A percentile compares a stretch with the other conserved stretches of the same genome.
Evolutionary conservation across 1,140 invertebrate genomes (phyloP).

Genomic region (Tribolium castaneum): DNA sequence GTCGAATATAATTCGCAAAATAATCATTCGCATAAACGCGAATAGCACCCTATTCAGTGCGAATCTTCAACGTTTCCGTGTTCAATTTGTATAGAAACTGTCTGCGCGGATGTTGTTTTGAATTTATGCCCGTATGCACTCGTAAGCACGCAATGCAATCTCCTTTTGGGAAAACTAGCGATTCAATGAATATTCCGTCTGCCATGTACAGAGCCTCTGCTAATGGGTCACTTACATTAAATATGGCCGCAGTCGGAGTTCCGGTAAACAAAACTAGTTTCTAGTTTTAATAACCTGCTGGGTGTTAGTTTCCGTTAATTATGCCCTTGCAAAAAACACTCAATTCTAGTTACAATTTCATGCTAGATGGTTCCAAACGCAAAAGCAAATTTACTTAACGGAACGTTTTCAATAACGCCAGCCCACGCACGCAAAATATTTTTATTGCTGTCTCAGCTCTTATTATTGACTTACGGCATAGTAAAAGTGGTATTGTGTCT

Average conservation of each 20-base stretch:
- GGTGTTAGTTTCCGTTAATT: neutral
- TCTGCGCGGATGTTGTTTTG: neutral
- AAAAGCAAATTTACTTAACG: neutral
- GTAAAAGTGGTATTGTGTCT: neutral
- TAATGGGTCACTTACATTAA: constrained; percentile 1
- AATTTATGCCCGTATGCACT: neutral
- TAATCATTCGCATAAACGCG: neutral
- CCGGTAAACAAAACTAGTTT: neutral
- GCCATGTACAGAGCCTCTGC: neutral
- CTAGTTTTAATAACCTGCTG: neutral
- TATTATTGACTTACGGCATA: neutral
- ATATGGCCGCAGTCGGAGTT: neutral
- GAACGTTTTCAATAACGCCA: too few species aligned
- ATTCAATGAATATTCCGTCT: neutral
- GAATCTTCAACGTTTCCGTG: neutral
- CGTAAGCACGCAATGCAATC: neutral
- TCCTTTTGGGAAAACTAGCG: neutral
- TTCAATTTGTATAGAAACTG: neutral
- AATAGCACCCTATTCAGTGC: neutral
- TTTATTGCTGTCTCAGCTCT: too few species aligned
- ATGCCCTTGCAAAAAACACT: neutral
- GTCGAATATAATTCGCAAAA: neutral
- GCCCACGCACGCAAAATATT: too few species aligned
- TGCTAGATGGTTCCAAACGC: neutral
- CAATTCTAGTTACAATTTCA: neutral